A percentile compares a stretch with the other conserved stretches of the same genome.
Evolutionary conservation across 2,797 vertebrate species (phyloP).

Genomic region (Margarornis squamiger): DNA sequence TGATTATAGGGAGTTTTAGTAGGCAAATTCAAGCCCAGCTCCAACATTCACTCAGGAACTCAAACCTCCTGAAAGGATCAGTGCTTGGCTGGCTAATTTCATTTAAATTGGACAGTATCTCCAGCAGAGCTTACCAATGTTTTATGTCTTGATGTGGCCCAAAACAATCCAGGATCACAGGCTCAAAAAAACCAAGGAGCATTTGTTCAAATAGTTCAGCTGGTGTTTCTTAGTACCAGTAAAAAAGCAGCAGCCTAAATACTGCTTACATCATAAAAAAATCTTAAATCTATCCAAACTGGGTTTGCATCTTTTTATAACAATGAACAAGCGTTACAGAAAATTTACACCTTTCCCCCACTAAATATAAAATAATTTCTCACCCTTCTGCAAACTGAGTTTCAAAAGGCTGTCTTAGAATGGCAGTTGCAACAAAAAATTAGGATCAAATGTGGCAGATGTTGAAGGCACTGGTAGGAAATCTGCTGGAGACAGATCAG

Average conservation of each 20-base stretch:
- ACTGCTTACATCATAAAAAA: background rate
- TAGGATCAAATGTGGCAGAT: background rate
- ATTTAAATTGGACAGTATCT: constrained; percentile 43
- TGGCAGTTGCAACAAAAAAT: background rate
- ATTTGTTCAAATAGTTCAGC: background rate
- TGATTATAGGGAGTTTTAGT: constrained; percentile 9
- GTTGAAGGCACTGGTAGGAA: background rate
- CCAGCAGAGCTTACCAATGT: constrained; percentile 43
- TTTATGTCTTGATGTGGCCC: constrained; percentile 25
- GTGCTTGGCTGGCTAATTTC: constrained; percentile 42
- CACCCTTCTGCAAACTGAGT: background rate
- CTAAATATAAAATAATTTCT: background rate
- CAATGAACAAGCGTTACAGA: background rate
- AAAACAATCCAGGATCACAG: background rate
- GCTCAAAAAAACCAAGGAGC: background rate
- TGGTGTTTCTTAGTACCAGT: background rate
- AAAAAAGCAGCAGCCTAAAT: background rate
- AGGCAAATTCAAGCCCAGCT: background rate
- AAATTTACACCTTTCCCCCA: background rate
- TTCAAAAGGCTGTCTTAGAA: background rate
- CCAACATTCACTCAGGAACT: background rate
- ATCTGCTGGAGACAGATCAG: background rate
- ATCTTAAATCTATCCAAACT: background rate
- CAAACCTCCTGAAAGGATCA: constrained; percentile 40
- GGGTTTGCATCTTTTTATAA: background rate